Evolutionary conservation across 2,113 vertebrate genomes (phyloP).

Genomic region (Limnothrissa miodon): DNA sequence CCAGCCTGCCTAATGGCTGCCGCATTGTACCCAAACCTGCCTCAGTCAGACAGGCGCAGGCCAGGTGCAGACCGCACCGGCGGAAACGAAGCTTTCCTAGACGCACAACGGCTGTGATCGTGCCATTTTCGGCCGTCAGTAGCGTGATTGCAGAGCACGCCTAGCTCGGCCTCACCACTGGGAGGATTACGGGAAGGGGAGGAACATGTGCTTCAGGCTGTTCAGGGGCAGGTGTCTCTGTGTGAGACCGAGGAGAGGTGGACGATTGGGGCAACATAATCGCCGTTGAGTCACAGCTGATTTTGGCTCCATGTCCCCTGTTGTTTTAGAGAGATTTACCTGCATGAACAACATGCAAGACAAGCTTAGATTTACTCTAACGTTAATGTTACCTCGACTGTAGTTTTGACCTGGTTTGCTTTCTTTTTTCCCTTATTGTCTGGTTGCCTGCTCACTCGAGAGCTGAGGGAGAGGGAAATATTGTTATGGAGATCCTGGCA

Average conservation of each 20-base stretch:
- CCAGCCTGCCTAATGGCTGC: not conserved
- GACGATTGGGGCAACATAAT: not conserved
- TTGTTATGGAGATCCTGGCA: not conserved
- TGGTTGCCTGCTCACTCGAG: not conserved
- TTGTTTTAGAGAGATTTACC: not conserved
- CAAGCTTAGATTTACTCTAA: too few relatives aligned
- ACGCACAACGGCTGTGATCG: not conserved
- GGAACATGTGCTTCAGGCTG: slow-evolving; percentile 33
- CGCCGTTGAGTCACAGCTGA: not conserved
- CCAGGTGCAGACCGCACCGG: not conserved
- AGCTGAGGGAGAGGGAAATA: not conserved
- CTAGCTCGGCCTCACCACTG: not conserved
- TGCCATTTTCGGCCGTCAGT: not conserved
- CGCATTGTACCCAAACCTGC: not conserved
- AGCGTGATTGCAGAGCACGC: not conserved
- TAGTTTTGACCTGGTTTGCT: not conserved
- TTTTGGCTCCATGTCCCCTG: not conserved
- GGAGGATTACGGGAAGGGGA: not conserved
- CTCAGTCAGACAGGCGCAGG: slow-evolving; percentile 16
- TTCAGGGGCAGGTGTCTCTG: slow-evolving; percentile 23
- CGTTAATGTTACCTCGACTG: not conserved
- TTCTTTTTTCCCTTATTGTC: not conserved
- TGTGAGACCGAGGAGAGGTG: not conserved
- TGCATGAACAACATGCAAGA: not conserved
- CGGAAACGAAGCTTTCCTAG: not conserved